These are phyloP conservation scores for Diaprepes abbreviatus DNA, from an alignment of 2,888 invertebrate genomes.

Conservation along the genomic window DNA sequence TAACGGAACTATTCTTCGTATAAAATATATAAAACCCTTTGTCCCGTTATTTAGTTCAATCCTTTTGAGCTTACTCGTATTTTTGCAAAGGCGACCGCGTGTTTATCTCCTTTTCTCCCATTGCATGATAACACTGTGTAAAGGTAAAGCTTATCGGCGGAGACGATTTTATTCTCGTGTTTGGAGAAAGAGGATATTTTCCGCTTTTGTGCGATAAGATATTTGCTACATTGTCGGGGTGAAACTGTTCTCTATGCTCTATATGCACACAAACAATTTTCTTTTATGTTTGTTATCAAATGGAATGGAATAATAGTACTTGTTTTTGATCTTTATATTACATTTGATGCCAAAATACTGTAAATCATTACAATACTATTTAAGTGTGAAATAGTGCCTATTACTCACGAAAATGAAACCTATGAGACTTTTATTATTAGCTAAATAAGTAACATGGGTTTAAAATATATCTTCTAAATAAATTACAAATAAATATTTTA, in stretches of 20 bases:
- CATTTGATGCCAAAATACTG: too few relatives aligned
- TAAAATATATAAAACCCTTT: constrained; percentile 1
- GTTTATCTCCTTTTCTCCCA: constrained; percentile 33
- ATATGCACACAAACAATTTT: not conserved
- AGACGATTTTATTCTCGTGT: constrained; percentile 36
- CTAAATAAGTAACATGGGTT: too few relatives aligned
- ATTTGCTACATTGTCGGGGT: constrained; percentile 23
- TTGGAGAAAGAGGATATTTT: constrained; percentile 18
- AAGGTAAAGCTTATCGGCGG: constrained; percentile 38
- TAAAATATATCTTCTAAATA: too few relatives aligned
- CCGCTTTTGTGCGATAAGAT: constrained; percentile 16
- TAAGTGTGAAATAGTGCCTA: too few relatives aligned
- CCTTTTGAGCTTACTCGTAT: not conserved
- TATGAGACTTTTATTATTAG: too few relatives aligned
- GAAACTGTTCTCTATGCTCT: not conserved
- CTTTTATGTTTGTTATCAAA: not conserved
- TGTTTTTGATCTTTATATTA: too few relatives aligned
- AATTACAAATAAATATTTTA: too few relatives aligned
- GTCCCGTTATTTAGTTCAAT: constrained; percentile 1
- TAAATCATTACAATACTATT: too few relatives aligned
- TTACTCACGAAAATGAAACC: too few relatives aligned
- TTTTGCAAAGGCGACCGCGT: constrained; percentile 21
- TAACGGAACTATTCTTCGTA: too few relatives aligned
- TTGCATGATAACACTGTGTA: constrained; percentile 28
- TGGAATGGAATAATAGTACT: not conserved